phyloP scores from a whole-genome alignment of 2,113 vertebrate genomes.

The Brachypodius melanocephalos region DNA sequence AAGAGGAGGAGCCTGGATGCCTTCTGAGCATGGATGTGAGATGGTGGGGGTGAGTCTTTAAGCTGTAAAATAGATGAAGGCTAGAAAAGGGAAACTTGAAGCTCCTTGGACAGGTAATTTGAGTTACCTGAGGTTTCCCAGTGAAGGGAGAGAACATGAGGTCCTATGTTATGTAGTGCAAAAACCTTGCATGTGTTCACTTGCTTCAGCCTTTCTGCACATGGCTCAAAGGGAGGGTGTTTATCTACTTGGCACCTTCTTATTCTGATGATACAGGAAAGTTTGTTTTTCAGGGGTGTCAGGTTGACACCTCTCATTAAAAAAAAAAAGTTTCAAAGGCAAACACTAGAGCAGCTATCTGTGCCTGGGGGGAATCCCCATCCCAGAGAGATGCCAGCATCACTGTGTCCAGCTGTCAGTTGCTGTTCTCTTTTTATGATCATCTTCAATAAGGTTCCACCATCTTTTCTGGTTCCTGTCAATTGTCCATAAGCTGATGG shows the following conservation, averaged over 20 bases:
- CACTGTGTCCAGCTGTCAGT: background rate
- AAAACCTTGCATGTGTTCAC: background rate
- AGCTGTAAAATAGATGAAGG: background rate
- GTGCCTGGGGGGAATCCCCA: background rate
- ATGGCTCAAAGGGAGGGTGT: background rate
- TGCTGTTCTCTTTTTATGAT: background rate
- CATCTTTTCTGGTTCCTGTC: background rate
- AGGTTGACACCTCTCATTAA: fast-evolving
- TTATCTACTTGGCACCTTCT: background rate
- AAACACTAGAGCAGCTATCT: background rate
- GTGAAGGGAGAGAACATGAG: background rate
- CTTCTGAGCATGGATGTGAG: background rate
- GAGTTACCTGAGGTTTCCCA: background rate
- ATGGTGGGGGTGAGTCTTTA: background rate
- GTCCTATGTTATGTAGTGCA: background rate
- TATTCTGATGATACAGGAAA: background rate
- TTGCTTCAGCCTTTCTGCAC: background rate
- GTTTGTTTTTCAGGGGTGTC: background rate
- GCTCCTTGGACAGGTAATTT: background rate
- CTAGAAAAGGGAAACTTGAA: background rate
- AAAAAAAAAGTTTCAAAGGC: background rate
- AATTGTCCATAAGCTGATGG: background rate
- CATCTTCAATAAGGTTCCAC: background rate
- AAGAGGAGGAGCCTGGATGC: background rate
- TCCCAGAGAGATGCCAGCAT: background rate